Conservation (phyloP, 1,140 invertebrate genomes). For the Nautilus pompilius region DNA sequence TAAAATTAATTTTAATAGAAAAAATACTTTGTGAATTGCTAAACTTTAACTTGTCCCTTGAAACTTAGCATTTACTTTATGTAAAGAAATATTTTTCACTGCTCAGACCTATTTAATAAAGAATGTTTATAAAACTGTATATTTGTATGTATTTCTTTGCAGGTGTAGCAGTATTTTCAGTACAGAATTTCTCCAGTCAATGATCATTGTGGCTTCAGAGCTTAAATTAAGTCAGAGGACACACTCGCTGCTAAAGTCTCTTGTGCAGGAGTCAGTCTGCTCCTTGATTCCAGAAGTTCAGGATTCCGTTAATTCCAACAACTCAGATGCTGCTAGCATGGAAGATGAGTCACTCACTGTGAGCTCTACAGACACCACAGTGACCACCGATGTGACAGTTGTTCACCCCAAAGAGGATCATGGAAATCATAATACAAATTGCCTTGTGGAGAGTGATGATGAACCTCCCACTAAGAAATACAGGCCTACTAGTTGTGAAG, state of each 20-base stretch:
- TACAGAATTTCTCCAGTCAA: conserved; percentile 5
- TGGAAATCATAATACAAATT: too few species aligned
- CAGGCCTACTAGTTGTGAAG: not conserved
- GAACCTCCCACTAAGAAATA: not conserved
- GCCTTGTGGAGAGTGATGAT: too few species aligned
- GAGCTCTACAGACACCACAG: too few species aligned
- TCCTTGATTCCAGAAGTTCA: not conserved
- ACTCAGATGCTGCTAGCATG: too few species aligned
- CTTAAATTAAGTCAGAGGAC: conserved; percentile 11
- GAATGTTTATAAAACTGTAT: not conserved
- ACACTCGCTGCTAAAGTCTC: not conserved
- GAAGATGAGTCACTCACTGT: too few species aligned
- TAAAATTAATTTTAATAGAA: not conserved
- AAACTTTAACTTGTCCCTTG: not conserved
- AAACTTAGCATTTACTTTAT: not conserved
- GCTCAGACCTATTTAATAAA: conserved; percentile 1
- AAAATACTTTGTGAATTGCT: not conserved
- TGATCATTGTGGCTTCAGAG: not conserved
- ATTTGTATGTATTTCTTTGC: conserved; percentile 1
- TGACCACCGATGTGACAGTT: too few species aligned
- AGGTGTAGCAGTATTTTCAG: conserved; percentile 22
- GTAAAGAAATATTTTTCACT: not conserved
- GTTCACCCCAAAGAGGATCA: too few species aligned
- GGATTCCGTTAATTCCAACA: too few species aligned
- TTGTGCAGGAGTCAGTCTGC: conserved; percentile 12